Evolutionary conservation across 2,113 vertebrate genomes (phyloP), one percentile per base, ranked within the genome.

Genomic region (Piaya cayana): DNA sequence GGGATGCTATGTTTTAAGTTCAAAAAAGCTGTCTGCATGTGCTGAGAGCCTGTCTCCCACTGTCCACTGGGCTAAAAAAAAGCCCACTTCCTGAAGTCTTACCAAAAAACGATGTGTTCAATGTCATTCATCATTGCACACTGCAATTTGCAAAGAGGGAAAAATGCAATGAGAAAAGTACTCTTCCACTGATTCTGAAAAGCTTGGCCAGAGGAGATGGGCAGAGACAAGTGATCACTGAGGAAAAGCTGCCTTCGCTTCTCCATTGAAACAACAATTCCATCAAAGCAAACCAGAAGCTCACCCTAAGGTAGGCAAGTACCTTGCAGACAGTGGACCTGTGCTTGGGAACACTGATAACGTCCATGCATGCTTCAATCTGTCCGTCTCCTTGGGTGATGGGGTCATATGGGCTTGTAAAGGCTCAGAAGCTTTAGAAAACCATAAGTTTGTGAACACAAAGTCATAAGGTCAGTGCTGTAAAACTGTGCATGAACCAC

Each of bases 191-290:
- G 16, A 55, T 86, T 62, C 69, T 75, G 56, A 52, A 84, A 86
- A 68, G 7, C 64, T 59, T 64, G 56, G 12, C 47, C 45, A 69
- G 64, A 88, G 76, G 50, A 90, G 6, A 45, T 3, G 52, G 37
- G 26, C 25, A 68, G 32, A 29, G 42, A 50, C 2, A 16, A 36
- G 36, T 0, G 1, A 62, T 30, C 8, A 43, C 0, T 0, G 56
- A 75, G 39, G 27, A 88, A 17, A 55, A 79, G 21, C 7, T 88
- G 64, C n/a, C 32, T 14, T 37, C 45, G 69, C 37, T 55, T n/a
- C 37, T 60, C 23, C 52, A 7, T 39, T 22, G 43, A 69, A 76
- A 18, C 60, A 60, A 5, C 2, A 29, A 16, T 63, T 63, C 75
- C 11, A 20, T 1, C 8, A 10, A 42, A 71, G 12, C 3, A 8